These are phyloP conservation scores for Morbakka virulenta DNA, from an alignment of 30 jellyfish, hydroid and myxozoan species.

Conservation along the genomic window DNA sequence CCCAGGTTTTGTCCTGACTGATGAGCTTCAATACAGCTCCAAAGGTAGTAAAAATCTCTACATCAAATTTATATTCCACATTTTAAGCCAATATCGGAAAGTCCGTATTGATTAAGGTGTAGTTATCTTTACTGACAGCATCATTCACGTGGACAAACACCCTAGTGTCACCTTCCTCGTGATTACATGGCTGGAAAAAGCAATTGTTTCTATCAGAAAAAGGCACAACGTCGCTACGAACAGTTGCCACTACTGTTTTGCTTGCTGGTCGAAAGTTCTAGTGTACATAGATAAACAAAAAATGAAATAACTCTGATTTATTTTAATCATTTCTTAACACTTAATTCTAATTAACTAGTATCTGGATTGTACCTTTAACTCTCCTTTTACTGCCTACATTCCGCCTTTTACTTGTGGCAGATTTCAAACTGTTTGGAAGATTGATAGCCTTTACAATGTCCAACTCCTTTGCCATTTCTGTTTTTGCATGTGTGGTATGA, in stretches of 20 bases:
- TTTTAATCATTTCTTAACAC: constrained; percentile 18
- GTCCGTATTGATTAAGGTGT: constrained; percentile 22
- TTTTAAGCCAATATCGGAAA: constrained; percentile 11
- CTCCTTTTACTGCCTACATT: constrained; percentile 25
- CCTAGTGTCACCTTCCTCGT: constrained; percentile 49
- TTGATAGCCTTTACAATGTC: constrained; percentile 45
- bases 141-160: constrained; percentile 6
- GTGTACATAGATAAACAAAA: constrained; percentile 20
- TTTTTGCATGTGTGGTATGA: constrained; percentile 3
- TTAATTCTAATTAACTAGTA: constrained; percentile 10
- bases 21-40: constrained; percentile 20
- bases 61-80: not conserved
- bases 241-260: too few species aligned
- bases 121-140: constrained; percentile 13
- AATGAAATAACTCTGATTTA: constrained; percentile 42
- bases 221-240: too few species aligned
- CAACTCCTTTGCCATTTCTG: not conserved
- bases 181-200: constrained; percentile 25
- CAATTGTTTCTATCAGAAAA: too few species aligned
- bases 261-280: too few species aligned
- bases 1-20: constrained; percentile 16
- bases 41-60: constrained; percentile 17
- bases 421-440: too few species aligned
- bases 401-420: constrained; percentile 16
- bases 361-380: too few species aligned